Evolutionary conservation across 1,140 invertebrate genomes (phyloP).

Genomic region (Drosophila nigromelanica): DNA sequence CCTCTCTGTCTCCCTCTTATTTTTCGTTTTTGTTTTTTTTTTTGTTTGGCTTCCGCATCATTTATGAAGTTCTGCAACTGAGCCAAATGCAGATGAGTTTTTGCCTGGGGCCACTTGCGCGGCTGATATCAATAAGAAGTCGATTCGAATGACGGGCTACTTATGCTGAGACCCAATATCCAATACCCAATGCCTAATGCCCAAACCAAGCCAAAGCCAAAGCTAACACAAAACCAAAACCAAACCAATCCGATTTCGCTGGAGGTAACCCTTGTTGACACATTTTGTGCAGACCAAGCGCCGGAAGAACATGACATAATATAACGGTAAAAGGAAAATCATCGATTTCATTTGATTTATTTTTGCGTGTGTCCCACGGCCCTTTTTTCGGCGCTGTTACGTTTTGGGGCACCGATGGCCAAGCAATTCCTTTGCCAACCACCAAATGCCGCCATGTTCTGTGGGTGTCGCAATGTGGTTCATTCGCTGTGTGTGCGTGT

Average conservation of each 20-base stretch:
- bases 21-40: background rate
- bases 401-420: background rate
- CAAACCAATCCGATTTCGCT: constrained; percentile 1
- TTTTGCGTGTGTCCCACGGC: constrained; percentile 28
- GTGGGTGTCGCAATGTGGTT: constrained; percentile 21
- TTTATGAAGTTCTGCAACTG: constrained; percentile 50
- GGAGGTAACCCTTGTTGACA: constrained; percentile 30
- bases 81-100: constrained; percentile 47
- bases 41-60: constrained; percentile 48
- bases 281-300: constrained; percentile 13
- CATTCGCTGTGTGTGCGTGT: constrained; percentile 7
- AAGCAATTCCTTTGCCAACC: constrained; percentile 30
- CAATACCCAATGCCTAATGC: too few relatives aligned
- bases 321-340: constrained; percentile 80
- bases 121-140: constrained; percentile 15
- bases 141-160: background rate
- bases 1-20: too few relatives aligned
- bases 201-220: background rate
- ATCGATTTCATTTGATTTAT: constrained; percentile 81
- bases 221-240: background rate
- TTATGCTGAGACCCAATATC: background rate
- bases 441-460: constrained; percentile 40
- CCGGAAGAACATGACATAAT: constrained; percentile 78
- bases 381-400: constrained; percentile 14
- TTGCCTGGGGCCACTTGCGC: constrained; percentile 10